Percentiles rank a stretch among this genome's conserved stretches.
Evolutionary conservation across 2,113 vertebrate species (phyloP).

Genomic region (Platysternon megacephalum): DNA sequence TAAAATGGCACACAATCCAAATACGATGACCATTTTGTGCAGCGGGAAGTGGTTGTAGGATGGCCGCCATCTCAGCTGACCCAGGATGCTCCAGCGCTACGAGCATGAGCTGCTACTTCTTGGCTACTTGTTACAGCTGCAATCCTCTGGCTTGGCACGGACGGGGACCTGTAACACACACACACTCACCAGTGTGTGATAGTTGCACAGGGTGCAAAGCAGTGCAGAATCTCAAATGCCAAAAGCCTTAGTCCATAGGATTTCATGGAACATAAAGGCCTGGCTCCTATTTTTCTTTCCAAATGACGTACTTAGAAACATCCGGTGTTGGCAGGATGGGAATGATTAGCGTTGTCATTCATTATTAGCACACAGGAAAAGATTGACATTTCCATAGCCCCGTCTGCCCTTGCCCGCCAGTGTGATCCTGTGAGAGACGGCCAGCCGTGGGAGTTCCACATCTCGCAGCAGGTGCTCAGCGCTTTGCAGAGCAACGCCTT

Average conservation of each 20-base stretch:
- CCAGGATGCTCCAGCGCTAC: not conserved
- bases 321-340: not conserved
- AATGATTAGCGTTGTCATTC: rapidly evolving
- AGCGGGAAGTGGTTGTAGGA: not conserved
- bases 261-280: not conserved
- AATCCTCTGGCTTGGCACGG: not conserved
- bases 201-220: not conserved
- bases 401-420: not conserved
- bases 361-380: not conserved
- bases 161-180: not conserved
- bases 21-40: not conserved
- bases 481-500: not conserved
- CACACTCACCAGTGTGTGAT: not conserved
- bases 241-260: not conserved
- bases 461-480: rapidly evolving
- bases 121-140: not conserved
- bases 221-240: not conserved
- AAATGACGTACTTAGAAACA: not conserved
- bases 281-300: not conserved
- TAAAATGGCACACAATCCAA: not conserved
- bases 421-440: not conserved
- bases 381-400: not conserved
- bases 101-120: not conserved
- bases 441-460: not conserved
- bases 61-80: not conserved